Percentiles rank a stretch among this genome's conserved stretches.
Conservation (phyloP, 2,888 invertebrate genomes). For the Drosophila koepferae region DNA sequence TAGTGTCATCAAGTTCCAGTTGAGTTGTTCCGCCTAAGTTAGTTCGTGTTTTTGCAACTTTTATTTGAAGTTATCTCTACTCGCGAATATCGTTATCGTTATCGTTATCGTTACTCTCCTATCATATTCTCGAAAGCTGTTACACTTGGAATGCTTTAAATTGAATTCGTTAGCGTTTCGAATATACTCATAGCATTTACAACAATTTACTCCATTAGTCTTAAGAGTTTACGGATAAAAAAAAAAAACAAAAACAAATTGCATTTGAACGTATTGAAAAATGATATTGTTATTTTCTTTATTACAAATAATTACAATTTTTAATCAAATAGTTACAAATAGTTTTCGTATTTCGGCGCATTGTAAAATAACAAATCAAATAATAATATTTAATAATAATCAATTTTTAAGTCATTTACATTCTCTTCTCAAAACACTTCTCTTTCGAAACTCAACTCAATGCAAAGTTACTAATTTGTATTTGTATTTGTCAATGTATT, state of each 20-base stretch:
- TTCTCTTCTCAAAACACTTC: slow-evolving; percentile 44
- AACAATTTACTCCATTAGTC: slow-evolving; percentile 67
- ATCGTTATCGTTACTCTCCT: slow-evolving; percentile 29
- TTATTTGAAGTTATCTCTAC: slow-evolving; percentile 61
- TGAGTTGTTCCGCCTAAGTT: slow-evolving; percentile 74
- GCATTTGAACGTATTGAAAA: slow-evolving; percentile 80
- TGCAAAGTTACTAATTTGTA: slow-evolving; percentile 38
- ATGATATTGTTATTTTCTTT: slow-evolving; percentile 46
- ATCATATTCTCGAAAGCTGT: slow-evolving; percentile 45
- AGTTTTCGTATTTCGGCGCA: slow-evolving; percentile 66
- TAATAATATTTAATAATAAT: slow-evolving; percentile 55
- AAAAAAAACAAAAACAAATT: slow-evolving; percentile 84
- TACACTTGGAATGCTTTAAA: slow-evolving; percentile 69
- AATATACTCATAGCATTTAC: slow-evolving; percentile 40
- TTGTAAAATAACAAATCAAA: slow-evolving; percentile 62
- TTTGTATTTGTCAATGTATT: slow-evolving; percentile 80
- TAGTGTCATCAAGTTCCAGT: slow-evolving; percentile 71
- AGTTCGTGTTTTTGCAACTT: slow-evolving; percentile 66
- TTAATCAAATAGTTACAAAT: slow-evolving; percentile 54
- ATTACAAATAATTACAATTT: slow-evolving; percentile 37
- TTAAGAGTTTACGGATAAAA: slow-evolving; percentile 71
- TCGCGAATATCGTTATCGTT: slow-evolving; percentile 43
- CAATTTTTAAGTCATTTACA: slow-evolving; percentile 29
- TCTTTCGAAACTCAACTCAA: slow-evolving; percentile 51
- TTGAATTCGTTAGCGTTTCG: slow-evolving; percentile 48